Base-by-base conservation (phyloP, 2,797 vertebrate species). In the Arctocebus calabarensis region DNA sequence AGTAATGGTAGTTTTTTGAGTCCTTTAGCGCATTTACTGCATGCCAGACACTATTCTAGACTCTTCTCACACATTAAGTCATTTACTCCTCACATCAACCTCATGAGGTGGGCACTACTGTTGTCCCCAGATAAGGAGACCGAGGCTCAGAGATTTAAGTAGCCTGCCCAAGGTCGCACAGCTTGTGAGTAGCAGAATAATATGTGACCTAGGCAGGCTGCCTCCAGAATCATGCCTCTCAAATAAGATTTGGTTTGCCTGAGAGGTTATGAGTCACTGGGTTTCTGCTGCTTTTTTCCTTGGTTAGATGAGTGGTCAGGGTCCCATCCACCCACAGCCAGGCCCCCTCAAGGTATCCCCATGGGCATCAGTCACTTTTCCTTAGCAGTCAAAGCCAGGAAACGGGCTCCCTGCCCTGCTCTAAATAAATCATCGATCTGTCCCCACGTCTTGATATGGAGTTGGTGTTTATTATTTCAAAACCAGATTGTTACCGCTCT, bases 401-500 rank as follows among this genome's bases (percentile, higher is more conserved):
- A 95, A 64, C 29, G 2, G 89, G 55, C 22, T 40, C 94, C 94
- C 91, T 97, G 77, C 92, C 75, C 95, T 90, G 90, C 87, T 96
- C 97, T 88, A 96, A 96, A 95, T 94, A 97, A 96, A 98, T 97
- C 96, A 83, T 97, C 79, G 97, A 98, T 98, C 75, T 57, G 97
- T 98, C 97, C 29, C 1, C 6, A 7, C 34, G 84, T 96, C 96
- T 45, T 45, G 91, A 92, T 40, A 71, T 92, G 94, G 22, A 59
- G 96, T 94, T 27, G 17, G 96, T 97, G 97, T 97, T 98, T 98
- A 98, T 98, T 97, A 97, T 98, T 98, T 94, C 97, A 98, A 96
- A 98, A 95, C 94, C 0, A 87, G 97, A 97, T 97, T 97, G 97
- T 97, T 97, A 97, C 95, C 95, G 82, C 97, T 27, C 0, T 88